Base-by-base conservation (phyloP, 1,140 invertebrate genomes). In the Drosophila equinoxialis region DNA sequence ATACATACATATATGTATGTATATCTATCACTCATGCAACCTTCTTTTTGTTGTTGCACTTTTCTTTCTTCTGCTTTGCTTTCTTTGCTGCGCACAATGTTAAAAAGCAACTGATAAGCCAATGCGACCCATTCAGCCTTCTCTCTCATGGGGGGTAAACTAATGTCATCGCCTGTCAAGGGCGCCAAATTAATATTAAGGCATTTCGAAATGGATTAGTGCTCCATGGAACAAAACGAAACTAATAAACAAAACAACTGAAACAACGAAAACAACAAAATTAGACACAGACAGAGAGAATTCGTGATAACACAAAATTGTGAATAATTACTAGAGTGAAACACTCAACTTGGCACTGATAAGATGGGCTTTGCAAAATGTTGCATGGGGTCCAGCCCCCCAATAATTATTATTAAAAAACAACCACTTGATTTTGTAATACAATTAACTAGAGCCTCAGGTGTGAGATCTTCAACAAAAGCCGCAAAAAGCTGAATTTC, bases 171-270 rank as follows among this genome's bases (percentile, higher is more conserved):
- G 77, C 41, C 74, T 65, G 68, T 63, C 73, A 69, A 76, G 72
- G 69, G 70, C 62, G 42, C 3, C 37, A 39, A 39, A 39, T 39
- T 11, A 39, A 39, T 11, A 39, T 39, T 5, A 4, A 39, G 37
- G 37, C 37, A 39, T 39, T 39, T 86, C 66, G 64, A 84, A 84
- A 59, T 35, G 72, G 83, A 86, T 86, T 89, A 83, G 66, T 39
- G 57, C 26, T 17, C 30, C 30, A 30, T 30, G 6, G 6, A 30
- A 20, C 45, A 48, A 48, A 48, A 17, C 58, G 68, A 71, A 79
- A 73, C 68, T 77, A 66, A 60, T 77, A 82, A 84, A 82, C 78
- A 81, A 68, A 48, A 48, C 7, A 5, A 48, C 14, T 2, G 17
- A 45, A 45, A 45, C 7, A 5, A 48, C 14, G 7, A 45, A 45